Evolutionary conservation across 23 tunicate genomes (phyloP).

Genomic region (Oikopleura albicans): DNA sequence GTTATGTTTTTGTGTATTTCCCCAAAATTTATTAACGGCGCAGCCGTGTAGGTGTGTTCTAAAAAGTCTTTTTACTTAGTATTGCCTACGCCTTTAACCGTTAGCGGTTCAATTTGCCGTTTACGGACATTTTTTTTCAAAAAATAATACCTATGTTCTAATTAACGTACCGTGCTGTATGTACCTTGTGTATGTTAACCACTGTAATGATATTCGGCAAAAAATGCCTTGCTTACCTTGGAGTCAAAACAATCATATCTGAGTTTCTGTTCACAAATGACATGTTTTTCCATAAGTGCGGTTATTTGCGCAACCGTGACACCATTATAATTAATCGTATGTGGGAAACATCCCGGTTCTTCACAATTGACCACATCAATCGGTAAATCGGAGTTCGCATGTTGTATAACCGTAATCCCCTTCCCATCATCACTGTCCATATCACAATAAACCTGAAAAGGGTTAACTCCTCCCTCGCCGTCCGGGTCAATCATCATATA

Average conservation of each 20-base stretch:
- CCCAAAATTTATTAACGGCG: no score
- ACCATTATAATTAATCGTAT: slow-evolving; percentile 38
- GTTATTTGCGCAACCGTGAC: slow-evolving; percentile 39
- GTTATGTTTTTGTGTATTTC: no score
- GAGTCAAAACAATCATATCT: slow-evolving; percentile 88
- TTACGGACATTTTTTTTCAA: no score
- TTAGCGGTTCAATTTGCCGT: no score
- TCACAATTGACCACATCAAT: slow-evolving; percentile 46
- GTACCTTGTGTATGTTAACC: no score
- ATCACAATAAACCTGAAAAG: slow-evolving; percentile 78
- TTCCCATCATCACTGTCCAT: slow-evolving; percentile 56
- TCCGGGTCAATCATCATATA: slow-evolving; percentile 90
- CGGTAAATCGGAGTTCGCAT: slow-evolving; percentile 27
- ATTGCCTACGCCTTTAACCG: no score
- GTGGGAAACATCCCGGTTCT: slow-evolving; percentile 38
- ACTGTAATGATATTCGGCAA: not conserved
- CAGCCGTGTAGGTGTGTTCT: no score
- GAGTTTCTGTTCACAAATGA: slow-evolving; percentile 68
- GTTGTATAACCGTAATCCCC: slow-evolving; percentile 56
- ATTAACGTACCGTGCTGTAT: not conserved
- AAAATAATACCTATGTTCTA: not conserved
- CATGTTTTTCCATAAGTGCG: slow-evolving; percentile 38
- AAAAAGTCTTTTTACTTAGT: no score
- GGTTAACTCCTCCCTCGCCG: slow-evolving; percentile 78
- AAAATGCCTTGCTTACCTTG: slow-evolving; percentile 55